Base-by-base conservation (phyloP, 1,140 invertebrate genomes). In the Drosophila micromelanica region DNA sequence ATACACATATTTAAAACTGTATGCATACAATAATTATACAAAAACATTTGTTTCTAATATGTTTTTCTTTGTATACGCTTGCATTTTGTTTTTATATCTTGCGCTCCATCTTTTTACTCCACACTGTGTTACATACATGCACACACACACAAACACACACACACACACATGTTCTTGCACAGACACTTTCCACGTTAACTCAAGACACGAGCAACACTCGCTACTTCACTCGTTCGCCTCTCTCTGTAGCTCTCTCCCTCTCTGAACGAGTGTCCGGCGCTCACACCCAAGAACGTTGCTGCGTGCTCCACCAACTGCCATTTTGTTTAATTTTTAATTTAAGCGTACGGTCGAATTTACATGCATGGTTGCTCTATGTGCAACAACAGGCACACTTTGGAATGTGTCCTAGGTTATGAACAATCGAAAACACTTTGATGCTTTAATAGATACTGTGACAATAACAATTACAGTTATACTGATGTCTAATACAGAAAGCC, bases 251-350 rank as follows among this genome's bases (percentile, higher is more conserved):
- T 56, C 52, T 45, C 45, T 51, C 17, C 32, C 37, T 46, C 57
- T 46, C 40, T 38, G 57, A 63, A 63, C 65, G 65, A 59, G 72
- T 63, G 67, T 70, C 71, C 70, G 70, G 68, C 60, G 68, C 68
- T 75, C 73, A 75, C 73, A 75, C 73, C 73, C 73, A 75, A 72
- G 68, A 72, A 71, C 48, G 20, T 61, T 70, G 72, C 43, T 74
- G 72, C 60, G 68, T 71, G 68, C 68, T 74, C 72, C 72, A 72
- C 69, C 70, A 75, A 71, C 73, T 75, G 67, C 73, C 73, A 75
- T 75, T 75, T 75, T 75, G 73, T 75, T 75, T 75, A 75, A 72
- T 75, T 71, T 71, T 71, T 75, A 64, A 75, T 71, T 71, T 71
- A 71, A 71, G 73, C 68, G 62, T 73, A 68, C 70, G 48, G 35